Evolutionary conservation across 2,888 invertebrate species (phyloP).

Genomic region (Drosophila mayaguana): DNA sequence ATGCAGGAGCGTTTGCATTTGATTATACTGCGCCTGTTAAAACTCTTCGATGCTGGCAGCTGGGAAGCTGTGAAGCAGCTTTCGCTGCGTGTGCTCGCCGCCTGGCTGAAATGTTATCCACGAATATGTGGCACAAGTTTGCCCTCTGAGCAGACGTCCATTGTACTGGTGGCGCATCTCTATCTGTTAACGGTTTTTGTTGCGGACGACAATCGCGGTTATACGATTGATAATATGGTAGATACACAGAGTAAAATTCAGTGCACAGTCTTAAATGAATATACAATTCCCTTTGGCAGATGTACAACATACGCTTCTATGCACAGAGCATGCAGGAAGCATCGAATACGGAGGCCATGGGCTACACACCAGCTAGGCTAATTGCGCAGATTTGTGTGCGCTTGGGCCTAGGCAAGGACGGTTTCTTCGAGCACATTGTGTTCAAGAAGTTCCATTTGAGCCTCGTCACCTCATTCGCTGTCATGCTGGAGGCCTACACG

Average conservation of each 20-base stretch:
- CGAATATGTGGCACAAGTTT: conserved; percentile 30
- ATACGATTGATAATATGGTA: conserved; percentile 81
- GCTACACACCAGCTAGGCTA: conserved; percentile 76
- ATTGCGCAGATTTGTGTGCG: conserved; percentile 79
- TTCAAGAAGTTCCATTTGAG: conserved; percentile 67
- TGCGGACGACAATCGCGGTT: conserved; percentile 78
- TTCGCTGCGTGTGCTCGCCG: conserved; percentile 76
- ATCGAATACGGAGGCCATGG: conserved; percentile 20
- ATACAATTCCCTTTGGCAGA: conserved; percentile 41
- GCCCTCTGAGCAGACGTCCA: conserved; percentile 45
- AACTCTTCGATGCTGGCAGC: conserved; percentile 80
- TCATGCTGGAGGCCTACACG: conserved; percentile 78
- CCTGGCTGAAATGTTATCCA: conserved; percentile 68
- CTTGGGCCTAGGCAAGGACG: conserved; percentile 68
- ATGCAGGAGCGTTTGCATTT: conserved; percentile 76
- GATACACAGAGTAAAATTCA: neutral
- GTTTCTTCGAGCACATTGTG: conserved; percentile 76
- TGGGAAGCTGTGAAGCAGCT: conserved; percentile 81
- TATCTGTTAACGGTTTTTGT: conserved; percentile 79
- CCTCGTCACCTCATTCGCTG: conserved; percentile 73
- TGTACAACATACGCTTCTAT: conserved; percentile 82
- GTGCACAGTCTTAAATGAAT: neutral
- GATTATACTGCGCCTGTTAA: conserved; percentile 77
- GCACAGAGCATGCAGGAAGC: conserved; percentile 69
- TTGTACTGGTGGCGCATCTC: conserved; percentile 75